Percentiles rank a stretch among this genome's conserved stretches.
These are phyloP conservation scores for Montipora efflorescens DNA, from an alignment of 64 coral and sea anemone species.

Conservation along the genomic window DNA sequence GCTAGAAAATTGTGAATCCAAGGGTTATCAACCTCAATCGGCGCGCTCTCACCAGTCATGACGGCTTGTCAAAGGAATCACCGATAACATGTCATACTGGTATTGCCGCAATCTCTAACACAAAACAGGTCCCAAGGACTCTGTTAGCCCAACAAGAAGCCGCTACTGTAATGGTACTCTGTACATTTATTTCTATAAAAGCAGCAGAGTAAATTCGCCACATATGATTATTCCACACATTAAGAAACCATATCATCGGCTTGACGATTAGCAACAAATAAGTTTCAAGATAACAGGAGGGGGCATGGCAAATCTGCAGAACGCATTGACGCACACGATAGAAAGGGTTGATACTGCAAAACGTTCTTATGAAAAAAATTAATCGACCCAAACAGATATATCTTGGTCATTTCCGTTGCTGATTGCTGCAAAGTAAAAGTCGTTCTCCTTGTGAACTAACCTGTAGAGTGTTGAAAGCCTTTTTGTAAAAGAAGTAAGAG, in stretches of 20 bases:
- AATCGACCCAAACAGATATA: not conserved
- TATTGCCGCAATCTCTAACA: slow-evolving; percentile 17
- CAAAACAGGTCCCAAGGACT: slow-evolving; percentile 30
- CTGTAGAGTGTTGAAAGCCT: not conserved
- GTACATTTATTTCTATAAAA: not conserved
- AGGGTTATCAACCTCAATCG: not conserved
- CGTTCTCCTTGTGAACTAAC: not conserved
- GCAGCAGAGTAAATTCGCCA: not conserved
- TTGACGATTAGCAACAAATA: not conserved
- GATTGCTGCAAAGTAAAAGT: not conserved
- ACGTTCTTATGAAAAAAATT: not conserved
- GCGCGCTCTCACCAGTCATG: not conserved
- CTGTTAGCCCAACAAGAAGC: not conserved
- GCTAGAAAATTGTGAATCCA: not conserved
- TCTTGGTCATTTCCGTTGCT: not conserved
- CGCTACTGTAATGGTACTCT: not conserved
- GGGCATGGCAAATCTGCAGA: not conserved
- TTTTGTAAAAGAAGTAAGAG: slow-evolving; percentile 33
- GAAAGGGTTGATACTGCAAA: not conserved
- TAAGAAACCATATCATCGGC: not conserved
- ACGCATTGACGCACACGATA: not conserved
- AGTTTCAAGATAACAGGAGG: not conserved
- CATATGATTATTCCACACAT: not conserved
- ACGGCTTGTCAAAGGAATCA: slow-evolving; percentile 21
- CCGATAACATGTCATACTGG: not conserved